Evolutionary conservation across 2,797 vertebrate genomes (phyloP), one percentile per base, ranked within the genome.

Genomic region (Anas georgica): DNA sequence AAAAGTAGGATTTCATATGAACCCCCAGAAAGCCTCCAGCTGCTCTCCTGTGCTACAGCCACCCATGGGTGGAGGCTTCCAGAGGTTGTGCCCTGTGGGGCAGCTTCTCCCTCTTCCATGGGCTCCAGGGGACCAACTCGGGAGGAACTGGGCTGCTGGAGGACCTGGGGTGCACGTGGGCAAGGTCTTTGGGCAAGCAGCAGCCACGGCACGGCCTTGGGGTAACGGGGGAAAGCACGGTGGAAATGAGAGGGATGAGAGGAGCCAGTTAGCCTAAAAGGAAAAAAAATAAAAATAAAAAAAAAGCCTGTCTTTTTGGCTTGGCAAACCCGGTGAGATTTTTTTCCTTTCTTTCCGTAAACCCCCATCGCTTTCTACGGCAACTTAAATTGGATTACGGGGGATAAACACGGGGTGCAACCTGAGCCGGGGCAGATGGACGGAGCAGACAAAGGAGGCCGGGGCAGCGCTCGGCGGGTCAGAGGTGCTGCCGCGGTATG

Each of bases 301-400:
- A 86, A 74, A 64, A 75, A 16, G 25, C 16, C 89, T 46, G 33
- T 6, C 41, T 75, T 83, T 83, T 89, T 93, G 88, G 33, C 95
- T 91, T 63, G 80, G 81, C 68, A 88, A 94, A 86, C 82, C 85
- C 72, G 41, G 70, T 6, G 48, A 87, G 46, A 45, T 56, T 82
- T 93, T 86, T 35, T 88, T 64, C 46, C 90, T 89, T 95, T 93
- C 93, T 87, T 74, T 91, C 87, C 77, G 68, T 54, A 95, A 94
- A 91, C 95, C 93, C 93, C 88, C 67, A 60, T 31, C 66, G 77
- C 92, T 96, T 96, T 96, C 84, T 85, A 92, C 23, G 1, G 91
- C 93, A 94, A 96, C 96, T 96, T 95, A 96, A 96, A 94, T 95
- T 97, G 96, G 96, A 97, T 97, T 97, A 97, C 1, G 11, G 75